phyloP scores from a whole-genome alignment of 2,113 vertebrate genomes.

The Leucoraja erinaceus region DNA sequence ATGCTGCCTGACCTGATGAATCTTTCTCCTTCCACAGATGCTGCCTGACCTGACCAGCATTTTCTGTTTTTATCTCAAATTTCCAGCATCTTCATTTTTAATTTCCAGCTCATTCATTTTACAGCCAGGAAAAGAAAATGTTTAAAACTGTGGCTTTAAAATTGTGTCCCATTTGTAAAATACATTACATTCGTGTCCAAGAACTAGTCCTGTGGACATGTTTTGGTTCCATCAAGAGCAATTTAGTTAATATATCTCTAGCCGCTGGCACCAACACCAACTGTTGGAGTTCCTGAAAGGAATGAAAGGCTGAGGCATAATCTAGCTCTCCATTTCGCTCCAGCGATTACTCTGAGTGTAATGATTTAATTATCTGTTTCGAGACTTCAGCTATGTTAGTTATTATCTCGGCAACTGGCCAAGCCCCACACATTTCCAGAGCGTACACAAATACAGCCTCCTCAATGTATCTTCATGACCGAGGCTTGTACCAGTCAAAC shows the following conservation, averaged over 20 bases:
- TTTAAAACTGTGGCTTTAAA: background rate
- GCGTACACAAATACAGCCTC: conserved; percentile 1
- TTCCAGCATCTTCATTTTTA: too few relatives aligned
- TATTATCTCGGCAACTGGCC: conserved; percentile 16
- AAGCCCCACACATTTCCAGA: background rate
- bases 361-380: conserved; percentile 34
- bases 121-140: too few relatives aligned
- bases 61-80: too few relatives aligned
- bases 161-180: background rate
- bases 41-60: too few relatives aligned
- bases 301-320: conserved; percentile 21
- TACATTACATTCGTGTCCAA: too few relatives aligned
- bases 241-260: conserved; percentile 4
- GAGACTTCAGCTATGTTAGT: background rate
- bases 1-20: too few relatives aligned
- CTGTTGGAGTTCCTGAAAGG: background rate
- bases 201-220: background rate
- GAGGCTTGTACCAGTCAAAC: background rate
- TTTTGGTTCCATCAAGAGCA: background rate
- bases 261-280: conserved; percentile 8
- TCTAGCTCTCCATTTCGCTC: conserved; percentile 8
- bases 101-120: too few relatives aligned
- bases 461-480: background rate
- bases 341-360: conserved; percentile 10
- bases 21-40: too few relatives aligned